Evolutionary conservation across 2,113 vertebrate genomes (phyloP), one percentile per base, ranked within the genome.

Genomic region (Sturnira hondurensis): DNA sequence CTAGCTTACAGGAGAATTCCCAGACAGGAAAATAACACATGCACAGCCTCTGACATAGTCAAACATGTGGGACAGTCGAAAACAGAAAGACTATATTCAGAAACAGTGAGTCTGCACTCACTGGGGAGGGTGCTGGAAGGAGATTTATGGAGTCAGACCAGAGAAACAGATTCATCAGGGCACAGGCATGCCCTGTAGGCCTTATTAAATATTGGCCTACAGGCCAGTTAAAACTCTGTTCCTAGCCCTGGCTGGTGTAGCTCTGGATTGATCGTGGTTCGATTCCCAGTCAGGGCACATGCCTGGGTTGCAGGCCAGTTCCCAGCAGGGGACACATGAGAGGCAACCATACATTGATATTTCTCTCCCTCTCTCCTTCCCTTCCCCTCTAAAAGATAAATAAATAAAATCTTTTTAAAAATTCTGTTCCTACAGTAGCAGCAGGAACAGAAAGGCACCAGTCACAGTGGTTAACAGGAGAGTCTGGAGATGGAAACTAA

Each of bases 381-480:
- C n/a, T n/a, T n/a, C n/a, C n/a, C n/a, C n/a, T n/a, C n/a, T n/a
- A n/a, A n/a, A n/a, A n/a, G n/a, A n/a, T n/a, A n/a, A n/a, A n/a
- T n/a, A n/a, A n/a, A n/a, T n/a, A n/a, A n/a, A n/a, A n/a, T n/a
- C n/a, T n/a, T n/a, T n/a, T n/a, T n/a, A n/a, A n/a, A n/a, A n/a
- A n/a, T n/a, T n/a, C n/a, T n/a, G n/a, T n/a, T n/a, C n/a, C n/a
- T n/a, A n/a, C 22, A 24, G 8, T 38, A 26, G 4, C 3, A 31
- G 17, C 1, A 70, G 12, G 1, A 10, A 17, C 5, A 2, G 1
- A 36, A 3, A 24, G 52, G 14, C 22, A 26, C n/a, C 10, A 7
- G 15, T 71, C 67, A 3, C 3, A n/a, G 31, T 28, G 31, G 14
- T 43, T 67, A 31, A 36, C 9, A 19, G 20, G n/a, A 89, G 0